Evolutionary conservation across 2,888 invertebrate species (phyloP), one percentile per base, ranked within the genome.

Genomic region (Mimas tiliae): DNA sequence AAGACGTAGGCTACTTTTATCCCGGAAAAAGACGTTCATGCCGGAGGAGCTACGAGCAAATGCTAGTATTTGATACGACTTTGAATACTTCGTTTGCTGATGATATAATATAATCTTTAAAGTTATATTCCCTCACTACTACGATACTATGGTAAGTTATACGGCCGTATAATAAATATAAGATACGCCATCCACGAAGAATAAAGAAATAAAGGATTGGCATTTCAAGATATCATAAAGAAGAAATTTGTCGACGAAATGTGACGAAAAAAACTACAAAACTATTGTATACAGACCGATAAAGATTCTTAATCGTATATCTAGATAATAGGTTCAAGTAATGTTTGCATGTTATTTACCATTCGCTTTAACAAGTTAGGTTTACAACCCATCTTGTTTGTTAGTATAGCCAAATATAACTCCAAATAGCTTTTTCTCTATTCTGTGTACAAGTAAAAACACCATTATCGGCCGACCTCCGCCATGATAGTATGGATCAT

Each of bases 281-380:
- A 42, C 58, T 19, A 58, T 58, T 38, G 34, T 55, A 33, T 6
- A 12, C 19, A 42, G 58, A 38, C 19, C 48, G 34, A 34, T 48
- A 16, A 55, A 65, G 6, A 58, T 33, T 64, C 45, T 47, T 53
- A 53, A 55, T 64, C 47, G 34, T 55, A 55, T 34, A 27, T 65
- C 47, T 53, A 48, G 55, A 34, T 47, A 65, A 65, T 48, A 63
- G n/a, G n/a, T 52, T 33, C 12, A 11, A 16, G 50, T 16, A 45
- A 45, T 53, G 34, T 62, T 66, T 66, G 63, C 53, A 63, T 34
- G 19, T 47, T 63, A 52, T 16, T 66, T 51, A 14, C 33, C 47
- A 63, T 55, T 52, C 34, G 33, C 38, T 33, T 12, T 62, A 51
- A 63, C 47, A 47, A 66, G 47, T 48, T 34, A 66, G 63, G 52